phyloP scores from a whole-genome alignment of 92 coral and sea anemone genomes.

The Umimayanthus chanpuru region DNA sequence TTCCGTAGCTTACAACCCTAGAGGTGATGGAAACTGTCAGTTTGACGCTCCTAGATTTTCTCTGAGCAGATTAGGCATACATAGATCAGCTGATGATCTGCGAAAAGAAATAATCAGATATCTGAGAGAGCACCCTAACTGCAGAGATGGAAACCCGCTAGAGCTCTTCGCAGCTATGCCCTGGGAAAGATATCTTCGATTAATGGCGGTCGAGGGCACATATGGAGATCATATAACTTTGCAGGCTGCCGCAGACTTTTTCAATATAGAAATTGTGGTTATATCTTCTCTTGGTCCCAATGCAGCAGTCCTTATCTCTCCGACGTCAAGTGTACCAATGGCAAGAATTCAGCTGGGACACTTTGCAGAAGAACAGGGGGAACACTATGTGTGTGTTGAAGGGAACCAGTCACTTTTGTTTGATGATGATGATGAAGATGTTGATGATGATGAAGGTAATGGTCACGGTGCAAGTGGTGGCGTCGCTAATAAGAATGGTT shows the following conservation, averaged over 20 bases:
- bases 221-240: conserved; percentile 45
- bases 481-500: background rate
- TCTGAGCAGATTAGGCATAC: conserved; percentile 41
- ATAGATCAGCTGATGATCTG: conserved; percentile 40
- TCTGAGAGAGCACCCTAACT: conserved; percentile 42
- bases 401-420: background rate
- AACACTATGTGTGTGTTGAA: background rate
- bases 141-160: conserved; percentile 13
- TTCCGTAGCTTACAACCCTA: conserved; percentile 43
- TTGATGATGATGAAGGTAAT: background rate
- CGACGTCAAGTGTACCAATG: background rate
- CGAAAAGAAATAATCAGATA: conserved; percentile 45
- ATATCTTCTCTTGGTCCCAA: conserved; percentile 38
- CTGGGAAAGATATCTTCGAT: conserved; percentile 37
- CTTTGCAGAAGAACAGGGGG: background rate
- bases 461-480: background rate
- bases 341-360: background rate
- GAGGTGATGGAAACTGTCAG: conserved; percentile 55
- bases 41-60: conserved; percentile 40
- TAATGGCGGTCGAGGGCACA: conserved; percentile 38
- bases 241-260: conserved; percentile 52
- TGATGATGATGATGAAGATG: background rate
- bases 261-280: conserved; percentile 38
- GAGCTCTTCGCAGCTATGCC: conserved; percentile 37
- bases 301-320: conserved; percentile 4